Percentiles rank a stretch among this genome's conserved stretches.
phyloP scores from a whole-genome alignment of 2,113 vertebrate genomes.

The Lagopus leucura region DNA sequence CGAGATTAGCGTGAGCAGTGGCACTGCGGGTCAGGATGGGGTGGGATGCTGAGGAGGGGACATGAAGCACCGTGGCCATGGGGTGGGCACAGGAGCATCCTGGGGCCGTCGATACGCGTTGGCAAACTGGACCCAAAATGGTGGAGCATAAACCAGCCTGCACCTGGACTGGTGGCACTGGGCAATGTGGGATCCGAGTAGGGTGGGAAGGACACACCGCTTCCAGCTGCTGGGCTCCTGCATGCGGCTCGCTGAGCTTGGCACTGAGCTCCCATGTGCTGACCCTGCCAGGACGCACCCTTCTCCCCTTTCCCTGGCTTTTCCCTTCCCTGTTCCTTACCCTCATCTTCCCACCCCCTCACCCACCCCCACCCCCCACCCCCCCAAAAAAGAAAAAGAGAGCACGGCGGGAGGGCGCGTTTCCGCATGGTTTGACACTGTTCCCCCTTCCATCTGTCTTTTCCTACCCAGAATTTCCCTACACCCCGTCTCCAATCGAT shows the following conservation, averaged over 20 bases:
- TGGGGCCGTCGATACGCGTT: not conserved
- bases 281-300: not conserved
- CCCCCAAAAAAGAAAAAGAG: not conserved
- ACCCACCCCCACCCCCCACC: not conserved
- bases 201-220: not conserved
- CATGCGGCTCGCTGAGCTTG: conserved; percentile 55
- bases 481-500: conserved; percentile 78
- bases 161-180: not conserved
- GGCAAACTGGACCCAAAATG: not conserved
- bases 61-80: not conserved
- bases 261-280: conserved; percentile 10
- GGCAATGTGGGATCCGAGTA: not conserved
- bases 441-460: conserved; percentile 96
- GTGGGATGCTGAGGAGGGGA: not conserved
- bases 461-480: conserved; percentile 98
- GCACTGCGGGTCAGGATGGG: not conserved
- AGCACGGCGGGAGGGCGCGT: conserved; percentile 77
- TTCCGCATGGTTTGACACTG: conserved; percentile 88
- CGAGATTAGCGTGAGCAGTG: not conserved
- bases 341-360: conserved; percentile 71
- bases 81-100: not conserved
- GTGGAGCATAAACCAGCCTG: not conserved
- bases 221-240: conserved; percentile 43
- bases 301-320: conserved; percentile 74
- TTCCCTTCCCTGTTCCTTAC: conserved; percentile 79